Conservation (phyloP, 1,140 invertebrate genomes). For the Drosophila ironensis region DNA sequence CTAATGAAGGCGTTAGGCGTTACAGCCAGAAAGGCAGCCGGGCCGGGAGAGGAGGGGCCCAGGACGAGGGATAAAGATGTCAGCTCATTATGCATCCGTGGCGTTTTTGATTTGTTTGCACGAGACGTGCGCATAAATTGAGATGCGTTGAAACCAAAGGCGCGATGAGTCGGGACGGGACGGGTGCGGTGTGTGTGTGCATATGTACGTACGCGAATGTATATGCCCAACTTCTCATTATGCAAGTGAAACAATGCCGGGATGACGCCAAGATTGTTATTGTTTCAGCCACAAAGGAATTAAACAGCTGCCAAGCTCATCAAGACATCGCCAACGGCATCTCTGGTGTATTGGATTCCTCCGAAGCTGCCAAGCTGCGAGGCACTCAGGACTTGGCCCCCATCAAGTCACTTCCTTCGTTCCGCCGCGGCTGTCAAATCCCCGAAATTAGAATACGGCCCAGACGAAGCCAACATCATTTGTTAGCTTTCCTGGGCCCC, state of each 20-base stretch:
- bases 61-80: conserved; percentile 37
- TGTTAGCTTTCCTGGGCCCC: conserved; percentile 14
- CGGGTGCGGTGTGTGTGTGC: neutral
- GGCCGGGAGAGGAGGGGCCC: neutral
- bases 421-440: neutral
- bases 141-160: conserved; percentile 29
- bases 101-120: conserved; percentile 70
- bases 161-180: neutral
- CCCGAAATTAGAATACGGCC: neutral
- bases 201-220: neutral
- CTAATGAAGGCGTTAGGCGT: conserved; percentile 59
- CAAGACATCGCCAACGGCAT: conserved; percentile 14
- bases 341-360: neutral
- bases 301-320: conserved; percentile 62
- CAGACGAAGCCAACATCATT: conserved; percentile 26
- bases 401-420: neutral
- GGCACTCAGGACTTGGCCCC: neutral
- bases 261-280: conserved; percentile 56
- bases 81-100: conserved; percentile 71
- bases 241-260: conserved; percentile 62
- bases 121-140: conserved; percentile 73
- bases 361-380: too few species aligned
- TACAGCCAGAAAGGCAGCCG: conserved; percentile 3
- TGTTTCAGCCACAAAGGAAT: conserved; percentile 71
- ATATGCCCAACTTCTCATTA: conserved; percentile 52